Base-by-base conservation (phyloP, 2,797 vertebrate species). In the Dendrocincla fuliginosa region DNA sequence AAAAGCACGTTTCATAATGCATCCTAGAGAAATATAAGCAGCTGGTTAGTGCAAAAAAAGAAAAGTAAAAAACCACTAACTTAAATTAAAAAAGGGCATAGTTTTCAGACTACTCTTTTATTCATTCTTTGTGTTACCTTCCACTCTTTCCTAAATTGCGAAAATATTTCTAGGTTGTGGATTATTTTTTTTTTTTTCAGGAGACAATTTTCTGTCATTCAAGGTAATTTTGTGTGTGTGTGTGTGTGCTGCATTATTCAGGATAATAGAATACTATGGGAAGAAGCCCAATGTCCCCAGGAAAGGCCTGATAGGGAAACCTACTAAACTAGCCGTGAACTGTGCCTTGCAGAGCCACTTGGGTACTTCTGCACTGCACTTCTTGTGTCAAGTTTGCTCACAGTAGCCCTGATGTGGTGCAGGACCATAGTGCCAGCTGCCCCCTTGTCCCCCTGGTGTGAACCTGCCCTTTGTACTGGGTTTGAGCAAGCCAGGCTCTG, bases 11-110 rank as follows among this genome's bases (percentile, higher is more conserved):
- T 85, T 90, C 41, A 30, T 57, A 64, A 61, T 73, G 52, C 59
- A 80, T 71, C 28, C 69, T 91, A 77, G 41, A 95, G 53, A 80
- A 82, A 19, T 52, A 42, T 53, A 84, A 85, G 73, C 75, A 81
- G n/a, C 11, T 89, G 35, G 41, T 86, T 89, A 71, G 20, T 61
- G 9, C 70, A 61, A 82, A 41, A 49, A 82, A 84, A 56, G 7
- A 50, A 89, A 79, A 77, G 65, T 8, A 18, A 74, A 61, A 64
- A 47, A 53, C 16, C 11, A 18, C 1, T 18, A 39, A 56, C 9
- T 41, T 18, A 49, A 41, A 23, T 42, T 41, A 22, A 41, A 16
- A 61, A 53, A 3, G 1, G n/a, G 0, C 4, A 4, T 50, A 3
- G 1, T 4, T 79, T 93, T 92, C 39, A 63, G 39, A 16, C 2